Conservation (phyloP, 1,140 invertebrate species). For the Eumeta japonica region DNA sequence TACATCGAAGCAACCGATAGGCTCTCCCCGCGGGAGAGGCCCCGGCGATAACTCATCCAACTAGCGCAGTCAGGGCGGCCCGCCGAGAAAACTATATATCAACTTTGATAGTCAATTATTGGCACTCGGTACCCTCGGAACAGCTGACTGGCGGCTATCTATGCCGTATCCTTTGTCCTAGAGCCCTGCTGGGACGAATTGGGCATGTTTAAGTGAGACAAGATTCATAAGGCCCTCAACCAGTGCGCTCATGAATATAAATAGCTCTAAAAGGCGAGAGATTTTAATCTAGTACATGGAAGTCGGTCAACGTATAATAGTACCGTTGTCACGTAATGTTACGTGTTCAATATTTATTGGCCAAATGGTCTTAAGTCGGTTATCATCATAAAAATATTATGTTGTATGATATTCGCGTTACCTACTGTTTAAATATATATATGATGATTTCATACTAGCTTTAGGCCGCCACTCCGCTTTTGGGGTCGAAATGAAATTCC, state of each 20-base stretch:
- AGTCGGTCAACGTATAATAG: too few relatives aligned
- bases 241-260: neutral
- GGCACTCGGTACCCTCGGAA: conserved; percentile 32
- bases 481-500: too few relatives aligned
- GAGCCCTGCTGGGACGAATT: conserved; percentile 12
- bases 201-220: conserved; percentile 21
- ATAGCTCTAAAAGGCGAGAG: too few relatives aligned
- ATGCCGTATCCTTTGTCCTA: conserved; percentile 19
- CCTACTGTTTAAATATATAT: neutral
- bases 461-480: too few relatives aligned
- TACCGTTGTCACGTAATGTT: too few relatives aligned
- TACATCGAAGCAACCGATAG: too few relatives aligned
- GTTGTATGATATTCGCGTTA: neutral
- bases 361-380: too few relatives aligned
- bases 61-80: conserved; percentile 29
- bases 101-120: conserved; percentile 54
- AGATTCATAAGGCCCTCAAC: conserved; percentile 33
- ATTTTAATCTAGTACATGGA: too few relatives aligned
- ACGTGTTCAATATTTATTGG: too few relatives aligned
- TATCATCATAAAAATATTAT: neutral
- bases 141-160: conserved; percentile 36
- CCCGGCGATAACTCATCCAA: conserved; percentile 35
- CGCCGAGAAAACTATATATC: conserved; percentile 41
- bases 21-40: conserved; percentile 17
- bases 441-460: too few relatives aligned